Evolutionary conservation across 2,113 vertebrate genomes (phyloP).

Genomic region (Heterochromis multidens): DNA sequence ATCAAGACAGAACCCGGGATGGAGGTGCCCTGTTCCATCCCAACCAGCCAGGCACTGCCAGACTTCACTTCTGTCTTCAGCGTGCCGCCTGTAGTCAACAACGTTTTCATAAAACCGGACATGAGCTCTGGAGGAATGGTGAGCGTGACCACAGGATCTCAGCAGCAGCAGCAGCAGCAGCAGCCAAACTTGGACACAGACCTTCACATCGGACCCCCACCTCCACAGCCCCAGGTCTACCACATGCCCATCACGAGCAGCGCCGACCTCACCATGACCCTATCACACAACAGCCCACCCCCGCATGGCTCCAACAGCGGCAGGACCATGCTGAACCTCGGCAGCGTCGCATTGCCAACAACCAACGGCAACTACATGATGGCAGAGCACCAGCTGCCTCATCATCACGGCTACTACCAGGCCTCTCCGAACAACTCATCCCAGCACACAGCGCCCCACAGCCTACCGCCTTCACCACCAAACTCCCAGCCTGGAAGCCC

Average conservation of each 20-base stretch:
- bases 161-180: slow-evolving; percentile 43
- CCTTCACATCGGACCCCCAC: slow-evolving; percentile 70
- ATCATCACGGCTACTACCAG: slow-evolving; percentile 72
- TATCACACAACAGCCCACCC: slow-evolving; percentile 67
- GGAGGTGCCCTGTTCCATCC: slow-evolving; percentile 71
- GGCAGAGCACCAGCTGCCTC: slow-evolving; percentile 70
- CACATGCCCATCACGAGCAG: slow-evolving; percentile 76
- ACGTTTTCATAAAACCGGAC: slow-evolving; percentile 87
- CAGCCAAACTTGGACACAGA: slow-evolving; percentile 54
- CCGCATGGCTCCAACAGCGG: slow-evolving; percentile 30
- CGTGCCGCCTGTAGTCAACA: slow-evolving; percentile 81
- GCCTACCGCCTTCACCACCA: slow-evolving; percentile 87
- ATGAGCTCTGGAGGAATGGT: slow-evolving; percentile 46
- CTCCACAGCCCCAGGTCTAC: slow-evolving; percentile 80
- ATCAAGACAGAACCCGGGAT: slow-evolving; percentile 83
- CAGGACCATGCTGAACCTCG: slow-evolving; percentile 81
- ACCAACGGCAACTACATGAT: slow-evolving; percentile 64
- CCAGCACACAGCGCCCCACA: slow-evolving; percentile 74
- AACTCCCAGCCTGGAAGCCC: slow-evolving; percentile 91
- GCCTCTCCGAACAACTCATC: slow-evolving; percentile 64
- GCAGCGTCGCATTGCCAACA: slow-evolving; percentile 64
- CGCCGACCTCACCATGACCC: slow-evolving; percentile 74
- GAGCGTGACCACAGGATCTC: neutral
- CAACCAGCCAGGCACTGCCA: slow-evolving; percentile 85
- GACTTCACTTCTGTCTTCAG: slow-evolving; percentile 93